These are phyloP conservation scores for Ellobius talpinus DNA, from an alignment of 2,113 vertebrate species.

Conservation along the genomic window DNA sequence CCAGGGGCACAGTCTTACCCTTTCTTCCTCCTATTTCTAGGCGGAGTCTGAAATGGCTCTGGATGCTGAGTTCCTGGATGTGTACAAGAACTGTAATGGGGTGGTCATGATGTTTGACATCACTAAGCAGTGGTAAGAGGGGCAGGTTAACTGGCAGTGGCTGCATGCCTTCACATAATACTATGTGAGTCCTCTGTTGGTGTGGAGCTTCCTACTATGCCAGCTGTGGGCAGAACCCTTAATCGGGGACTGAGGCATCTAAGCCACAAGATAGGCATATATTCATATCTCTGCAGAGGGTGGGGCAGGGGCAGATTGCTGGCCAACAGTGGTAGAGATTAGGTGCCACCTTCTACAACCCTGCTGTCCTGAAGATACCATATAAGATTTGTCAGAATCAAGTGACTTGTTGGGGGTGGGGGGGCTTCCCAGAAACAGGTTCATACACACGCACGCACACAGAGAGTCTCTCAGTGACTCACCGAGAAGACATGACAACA, in stretches of 20 bases:
- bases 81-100: conserved; percentile 98
- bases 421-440: background rate
- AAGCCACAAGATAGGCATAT: background rate
- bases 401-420: too few relatives aligned
- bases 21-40: conserved; percentile 79
- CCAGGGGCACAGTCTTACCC: fast-evolving
- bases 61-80: conserved; percentile 98
- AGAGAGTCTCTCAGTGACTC: too few relatives aligned
- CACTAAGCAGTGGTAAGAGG: conserved; percentile 97
- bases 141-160: fast-evolving
- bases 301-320: too few relatives aligned
- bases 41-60: conserved; percentile 95
- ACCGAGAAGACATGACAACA: background rate
- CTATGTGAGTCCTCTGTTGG: fast-evolving
- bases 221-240: background rate
- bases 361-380: fast-evolving
- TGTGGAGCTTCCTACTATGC: background rate
- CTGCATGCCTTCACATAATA: fast-evolving
- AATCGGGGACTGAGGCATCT: too few relatives aligned
- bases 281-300: background rate
- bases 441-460: fast-evolving
- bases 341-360: background rate
- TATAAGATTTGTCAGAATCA: too few relatives aligned
- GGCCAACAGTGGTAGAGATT: too few relatives aligned
- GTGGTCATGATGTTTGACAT: conserved; percentile 99